Conservation (phyloP, 2,113 vertebrate genomes). For the Nansenia antarctica region DNA sequence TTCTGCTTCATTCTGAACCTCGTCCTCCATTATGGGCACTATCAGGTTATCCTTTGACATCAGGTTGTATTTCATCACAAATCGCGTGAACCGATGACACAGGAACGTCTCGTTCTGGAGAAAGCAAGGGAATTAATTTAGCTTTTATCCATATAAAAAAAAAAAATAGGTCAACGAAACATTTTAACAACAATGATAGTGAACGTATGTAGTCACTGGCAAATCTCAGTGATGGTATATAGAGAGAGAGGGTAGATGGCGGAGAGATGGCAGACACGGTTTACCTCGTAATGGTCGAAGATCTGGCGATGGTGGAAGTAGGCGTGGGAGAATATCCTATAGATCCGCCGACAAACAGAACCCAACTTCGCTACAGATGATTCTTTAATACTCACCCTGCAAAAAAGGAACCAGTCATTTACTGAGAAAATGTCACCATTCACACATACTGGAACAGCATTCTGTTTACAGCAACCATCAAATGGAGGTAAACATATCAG, state of each 20-base stretch:
- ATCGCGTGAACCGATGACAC: constrained; percentile 98
- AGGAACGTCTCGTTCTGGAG: constrained; percentile 95
- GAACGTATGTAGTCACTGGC: no score
- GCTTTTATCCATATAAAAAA: background rate
- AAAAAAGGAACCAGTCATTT: constrained; percentile 34
- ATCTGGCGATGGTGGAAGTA: constrained; percentile 92
- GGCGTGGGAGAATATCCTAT: constrained; percentile 92
- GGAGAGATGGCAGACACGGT: constrained; percentile 7
- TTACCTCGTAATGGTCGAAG: constrained; percentile 92
- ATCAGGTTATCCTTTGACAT: constrained; percentile 99
- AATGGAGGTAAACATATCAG: background rate
- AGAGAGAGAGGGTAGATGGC: no score
- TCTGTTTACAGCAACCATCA: background rate
- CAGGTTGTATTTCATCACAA: constrained; percentile 99
- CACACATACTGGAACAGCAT: background rate
- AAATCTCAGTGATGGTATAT: background rate
- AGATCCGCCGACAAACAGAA: constrained; percentile 90
- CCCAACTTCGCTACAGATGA: constrained; percentile 92
- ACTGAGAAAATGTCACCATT: background rate
- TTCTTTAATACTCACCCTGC: constrained; percentile 92
- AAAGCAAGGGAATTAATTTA: background rate
- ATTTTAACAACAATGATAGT: background rate
- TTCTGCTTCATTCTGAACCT: constrained; percentile 82
- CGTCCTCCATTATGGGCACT: constrained; percentile 98
- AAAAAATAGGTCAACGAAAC: background rate